Evolutionary conservation across 2,113 vertebrate genomes (phyloP).

Genomic region (Sinocyclocheilus anophthalmus): DNA sequence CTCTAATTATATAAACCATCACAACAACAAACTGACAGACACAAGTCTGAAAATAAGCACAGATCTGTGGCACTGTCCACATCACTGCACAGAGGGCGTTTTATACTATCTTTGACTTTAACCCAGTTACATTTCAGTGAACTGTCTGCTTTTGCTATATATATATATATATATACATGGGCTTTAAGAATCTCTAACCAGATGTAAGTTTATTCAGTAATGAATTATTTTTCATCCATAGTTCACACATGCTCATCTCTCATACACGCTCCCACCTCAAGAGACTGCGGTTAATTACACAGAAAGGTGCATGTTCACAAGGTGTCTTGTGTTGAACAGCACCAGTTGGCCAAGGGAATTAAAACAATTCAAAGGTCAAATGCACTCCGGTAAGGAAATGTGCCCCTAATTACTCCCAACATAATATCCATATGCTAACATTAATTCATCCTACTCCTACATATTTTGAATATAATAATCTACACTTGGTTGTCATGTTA

Average conservation of each 20-base stretch:
- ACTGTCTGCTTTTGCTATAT: not conserved
- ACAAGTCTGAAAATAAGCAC: not conserved
- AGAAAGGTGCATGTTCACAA: conserved; percentile 7
- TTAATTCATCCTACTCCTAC: not conserved
- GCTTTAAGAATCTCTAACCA: not conserved
- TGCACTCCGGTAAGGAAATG: not conserved
- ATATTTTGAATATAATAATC: not conserved
- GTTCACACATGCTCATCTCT: not conserved
- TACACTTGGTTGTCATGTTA: not conserved
- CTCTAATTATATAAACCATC: conserved; percentile 15
- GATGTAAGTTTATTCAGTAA: conserved; percentile 16
- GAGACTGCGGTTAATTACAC: conserved; percentile 25
- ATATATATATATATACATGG: not conserved
- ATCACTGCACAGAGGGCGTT: not conserved
- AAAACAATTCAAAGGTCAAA: conserved; percentile 38
- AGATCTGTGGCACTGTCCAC: not conserved
- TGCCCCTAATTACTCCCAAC: conserved; percentile 30
- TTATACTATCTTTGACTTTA: not conserved
- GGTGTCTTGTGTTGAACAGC: conserved; percentile 32
- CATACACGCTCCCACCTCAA: not conserved
- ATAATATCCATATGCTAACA: conserved; percentile 19
- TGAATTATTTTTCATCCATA: conserved; percentile 21
- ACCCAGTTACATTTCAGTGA: not conserved
- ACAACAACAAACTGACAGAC: not conserved
- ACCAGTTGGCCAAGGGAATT: not conserved